These are phyloP conservation scores for Andrena hattorfiana DNA, from an alignment of 2,888 invertebrate species.

Conservation along the genomic window DNA sequence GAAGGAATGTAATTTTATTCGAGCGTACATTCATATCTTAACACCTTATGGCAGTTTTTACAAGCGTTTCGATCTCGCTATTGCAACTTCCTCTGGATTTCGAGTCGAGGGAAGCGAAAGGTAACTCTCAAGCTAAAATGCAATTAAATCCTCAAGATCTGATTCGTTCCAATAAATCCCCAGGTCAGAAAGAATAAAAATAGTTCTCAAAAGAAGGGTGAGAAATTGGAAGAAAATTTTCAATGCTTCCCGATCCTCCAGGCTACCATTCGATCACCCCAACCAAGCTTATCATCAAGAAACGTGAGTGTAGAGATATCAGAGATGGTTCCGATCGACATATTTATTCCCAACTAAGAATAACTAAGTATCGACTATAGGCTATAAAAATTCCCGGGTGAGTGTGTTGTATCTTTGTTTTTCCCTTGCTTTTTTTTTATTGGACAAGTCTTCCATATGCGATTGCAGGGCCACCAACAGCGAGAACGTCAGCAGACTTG, in stretches of 20 bases:
- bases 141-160: not conserved
- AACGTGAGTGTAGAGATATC: not conserved
- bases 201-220: not conserved
- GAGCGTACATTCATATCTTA: not conserved
- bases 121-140: not conserved
- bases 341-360: conserved; percentile 31
- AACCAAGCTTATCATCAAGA: not conserved
- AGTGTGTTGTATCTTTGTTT: not conserved
- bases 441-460: conserved; percentile 62
- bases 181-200: not conserved
- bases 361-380: conserved; percentile 20
- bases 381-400: conserved; percentile 13
- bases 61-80: not conserved
- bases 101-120: not conserved
- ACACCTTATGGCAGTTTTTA: conserved; percentile 11
- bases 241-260: not conserved
- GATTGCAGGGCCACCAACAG: conserved; percentile 53
- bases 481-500: conserved; percentile 56
- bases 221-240: not conserved
- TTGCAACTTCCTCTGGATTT: not conserved
- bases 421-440: conserved; percentile 7
- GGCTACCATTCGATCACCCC: not conserved
- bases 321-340: conserved; percentile 7
- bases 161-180: not conserved
- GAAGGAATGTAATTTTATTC: conserved; percentile 5